Percentiles rank a stretch among this genome's conserved stretches.
Conservation (phyloP, 2,113 vertebrate species). For the Hippopotamus amphibius region DNA sequence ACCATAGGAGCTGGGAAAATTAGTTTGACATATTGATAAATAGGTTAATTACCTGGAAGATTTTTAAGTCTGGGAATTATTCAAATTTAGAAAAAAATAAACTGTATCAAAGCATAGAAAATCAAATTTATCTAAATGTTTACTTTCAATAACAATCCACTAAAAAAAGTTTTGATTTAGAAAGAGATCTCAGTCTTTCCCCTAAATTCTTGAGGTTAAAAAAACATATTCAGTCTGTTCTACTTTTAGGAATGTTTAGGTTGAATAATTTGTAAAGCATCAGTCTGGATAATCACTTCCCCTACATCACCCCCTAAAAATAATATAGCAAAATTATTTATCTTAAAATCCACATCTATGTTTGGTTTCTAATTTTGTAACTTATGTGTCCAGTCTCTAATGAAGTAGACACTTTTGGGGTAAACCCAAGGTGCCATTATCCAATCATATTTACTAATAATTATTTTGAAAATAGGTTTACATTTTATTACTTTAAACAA, state of each 20-base stretch:
- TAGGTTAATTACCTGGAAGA: not conserved
- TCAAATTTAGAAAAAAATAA: not conserved
- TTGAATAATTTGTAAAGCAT: not conserved
- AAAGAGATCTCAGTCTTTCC: not conserved
- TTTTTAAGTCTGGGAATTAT: not conserved
- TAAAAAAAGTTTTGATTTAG: not conserved
- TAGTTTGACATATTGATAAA: not conserved
- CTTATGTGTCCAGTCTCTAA: not conserved
- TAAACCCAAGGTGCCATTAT: not conserved
- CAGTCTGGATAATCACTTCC: not conserved
- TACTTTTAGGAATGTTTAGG: not conserved
- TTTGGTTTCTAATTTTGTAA: not conserved
- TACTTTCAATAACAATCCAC: not conserved
- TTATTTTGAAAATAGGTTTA: not conserved
- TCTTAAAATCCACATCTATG: not conserved
- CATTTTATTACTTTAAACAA: not conserved
- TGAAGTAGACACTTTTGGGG: not conserved
- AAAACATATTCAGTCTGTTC: not conserved
- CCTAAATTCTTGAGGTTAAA: accelerated
- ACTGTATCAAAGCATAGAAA: not conserved
- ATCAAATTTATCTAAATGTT: not conserved
- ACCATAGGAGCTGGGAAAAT: not conserved
- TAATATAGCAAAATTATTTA: not conserved
- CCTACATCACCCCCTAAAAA: accelerated
- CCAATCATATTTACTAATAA: not conserved